A percentile compares a stretch with the other conserved stretches of the same genome.
These are phyloP conservation scores for Apoda limacodes DNA, from an alignment of 2,888 invertebrate genomes.

Conservation along the genomic window DNA sequence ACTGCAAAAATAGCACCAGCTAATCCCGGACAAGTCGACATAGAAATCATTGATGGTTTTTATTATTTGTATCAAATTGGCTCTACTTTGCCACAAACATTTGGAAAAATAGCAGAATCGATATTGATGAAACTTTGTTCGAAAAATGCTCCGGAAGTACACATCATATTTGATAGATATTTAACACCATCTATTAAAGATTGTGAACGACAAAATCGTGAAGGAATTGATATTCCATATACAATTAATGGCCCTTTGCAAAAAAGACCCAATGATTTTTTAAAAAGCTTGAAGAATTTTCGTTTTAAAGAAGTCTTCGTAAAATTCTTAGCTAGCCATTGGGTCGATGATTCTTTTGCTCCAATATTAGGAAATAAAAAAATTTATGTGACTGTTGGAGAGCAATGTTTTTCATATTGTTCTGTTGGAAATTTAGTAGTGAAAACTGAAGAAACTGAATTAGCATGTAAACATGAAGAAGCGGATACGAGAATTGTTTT, in stretches of 20 bases:
- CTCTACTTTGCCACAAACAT: no score
- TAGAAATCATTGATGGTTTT: no score
- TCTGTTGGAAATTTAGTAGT: conserved; percentile 7
- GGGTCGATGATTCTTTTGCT: conserved; percentile 22
- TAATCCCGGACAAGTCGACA: no score
- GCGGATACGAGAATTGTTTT: conserved; percentile 11
- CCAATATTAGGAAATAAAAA: no score
- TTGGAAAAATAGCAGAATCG: no score
- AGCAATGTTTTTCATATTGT: conserved; percentile 11
- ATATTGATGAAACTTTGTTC: conserved; percentile 9
- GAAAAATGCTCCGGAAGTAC: conserved; percentile 14
- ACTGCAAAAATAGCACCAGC: no score
- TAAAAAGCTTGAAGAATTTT: conserved; percentile 25
- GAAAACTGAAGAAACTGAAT: conserved; percentile 9
- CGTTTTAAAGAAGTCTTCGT: conserved; percentile 28
- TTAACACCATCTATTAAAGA: conserved; percentile 24
- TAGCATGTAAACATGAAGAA: conserved; percentile 10
- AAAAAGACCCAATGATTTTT: conserved; percentile 25
- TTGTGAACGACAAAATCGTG: conserved; percentile 19
- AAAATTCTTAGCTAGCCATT: conserved; percentile 24
- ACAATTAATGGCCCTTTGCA: conserved; percentile 18
- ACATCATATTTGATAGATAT: conserved; percentile 22
- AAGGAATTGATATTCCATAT: conserved; percentile 15
- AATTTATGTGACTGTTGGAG: conserved; percentile 9
- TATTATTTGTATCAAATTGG: no score